phyloP scores from a whole-genome alignment of 2,113 vertebrate species.

The Xenopus tropicalis region UCB_Xtro_10.0 CM004444.2:166394501-166395000 shows the following conservation, averaged over 20 bases:
- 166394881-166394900: no score
- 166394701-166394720: neutral
- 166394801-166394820: neutral
- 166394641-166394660: neutral
- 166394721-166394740: conserved; percentile 16
- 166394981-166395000: no score
- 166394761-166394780: neutral
- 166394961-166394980: no score
- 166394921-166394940: no score
- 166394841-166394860: neutral
- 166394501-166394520: conserved; percentile 7
- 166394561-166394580: conserved; percentile 43
- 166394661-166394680: conserved; percentile 2
- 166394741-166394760: neutral
- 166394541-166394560: conserved; percentile 42
- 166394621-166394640: neutral
- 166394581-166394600: conserved; percentile 38
- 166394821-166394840: neutral
- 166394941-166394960: no score
- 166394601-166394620: neutral
- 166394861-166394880: neutral
- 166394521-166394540: conserved; percentile 44
- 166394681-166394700: conserved; percentile 2
- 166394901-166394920: no score
- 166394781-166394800: neutral